phyloP scores from a whole-genome alignment of 2,113 vertebrate genomes.

The Mola mola region DNA sequence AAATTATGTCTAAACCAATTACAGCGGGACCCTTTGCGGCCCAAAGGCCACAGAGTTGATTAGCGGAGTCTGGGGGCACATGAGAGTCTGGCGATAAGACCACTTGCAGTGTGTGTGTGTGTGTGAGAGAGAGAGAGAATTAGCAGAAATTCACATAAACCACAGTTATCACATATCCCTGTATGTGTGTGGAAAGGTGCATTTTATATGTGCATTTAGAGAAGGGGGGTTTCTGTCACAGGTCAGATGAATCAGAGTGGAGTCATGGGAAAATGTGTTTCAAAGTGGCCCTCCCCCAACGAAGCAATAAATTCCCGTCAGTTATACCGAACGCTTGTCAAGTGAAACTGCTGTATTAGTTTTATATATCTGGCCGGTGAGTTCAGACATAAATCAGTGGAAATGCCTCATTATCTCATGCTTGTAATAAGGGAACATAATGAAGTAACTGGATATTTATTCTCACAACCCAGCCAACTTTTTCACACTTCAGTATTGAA shows the following conservation, averaged over 20 bases:
- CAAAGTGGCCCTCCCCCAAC: slow-evolving; percentile 40
- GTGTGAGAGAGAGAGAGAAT: slow-evolving; percentile 10
- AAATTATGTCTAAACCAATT: slow-evolving; percentile 92
- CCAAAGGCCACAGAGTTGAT: slow-evolving; percentile 82
- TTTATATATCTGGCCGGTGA: slow-evolving; percentile 14
- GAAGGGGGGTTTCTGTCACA: slow-evolving; percentile 57
- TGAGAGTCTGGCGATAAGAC: slow-evolving; percentile 79
- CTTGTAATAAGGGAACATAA: too few species aligned
- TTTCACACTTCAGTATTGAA: too few species aligned
- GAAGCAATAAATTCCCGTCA: slow-evolving; percentile 53
- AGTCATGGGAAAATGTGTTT: slow-evolving; percentile 61
- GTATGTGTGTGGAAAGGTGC: neutral
- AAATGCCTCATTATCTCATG: too few species aligned
- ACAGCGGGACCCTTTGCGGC: slow-evolving; percentile 83
- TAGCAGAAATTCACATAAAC: slow-evolving; percentile 49
- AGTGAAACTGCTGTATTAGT: slow-evolving; percentile 31
- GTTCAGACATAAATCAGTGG: too few species aligned
- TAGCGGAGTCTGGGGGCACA: slow-evolving; percentile 84
- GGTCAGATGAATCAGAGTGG: slow-evolving; percentile 60
- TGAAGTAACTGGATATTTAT: too few species aligned
- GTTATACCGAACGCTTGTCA: slow-evolving; percentile 22
- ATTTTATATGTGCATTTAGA: slow-evolving; percentile 42
- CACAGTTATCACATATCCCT: slow-evolving; percentile 33
- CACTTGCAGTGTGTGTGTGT: slow-evolving; percentile 36
- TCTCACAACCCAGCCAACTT: too few species aligned